A percentile compares a stretch with the other conserved stretches of the same genome.
Evolutionary conservation across 92 coral and sea anemone genomes (phyloP).

Genomic region (Actinernus sp.): DNA sequence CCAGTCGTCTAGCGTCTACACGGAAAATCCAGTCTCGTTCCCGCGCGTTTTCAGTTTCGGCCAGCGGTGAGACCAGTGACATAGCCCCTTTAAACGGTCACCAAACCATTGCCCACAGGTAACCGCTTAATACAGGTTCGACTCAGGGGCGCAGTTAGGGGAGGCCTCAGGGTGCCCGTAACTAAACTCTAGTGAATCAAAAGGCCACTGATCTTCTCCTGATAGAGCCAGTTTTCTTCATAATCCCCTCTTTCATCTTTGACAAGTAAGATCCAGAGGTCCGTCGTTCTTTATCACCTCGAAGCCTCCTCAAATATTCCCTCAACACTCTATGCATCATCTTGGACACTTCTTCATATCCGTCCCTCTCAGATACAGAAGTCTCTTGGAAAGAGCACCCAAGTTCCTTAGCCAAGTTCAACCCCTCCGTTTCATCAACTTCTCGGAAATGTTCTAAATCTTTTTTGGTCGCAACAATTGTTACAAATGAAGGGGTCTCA

Average conservation of each 20-base stretch:
- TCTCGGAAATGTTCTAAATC: conserved; percentile 68
- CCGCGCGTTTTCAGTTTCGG: too few species aligned
- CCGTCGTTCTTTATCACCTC: conserved; percentile 10
- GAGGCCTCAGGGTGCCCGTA: too few species aligned
- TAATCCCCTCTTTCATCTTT: conserved; percentile 87
- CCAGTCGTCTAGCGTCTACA: too few species aligned
- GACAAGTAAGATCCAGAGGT: conserved; percentile 65
- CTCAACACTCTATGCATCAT: conserved; percentile 5
- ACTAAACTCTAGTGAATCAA: too few species aligned
- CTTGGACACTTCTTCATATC: conserved; percentile 35
- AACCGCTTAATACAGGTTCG: too few species aligned
- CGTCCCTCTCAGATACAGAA: conserved; percentile 67
- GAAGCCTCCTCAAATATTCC: not conserved
- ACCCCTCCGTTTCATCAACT: conserved; percentile 57
- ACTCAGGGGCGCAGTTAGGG: too few species aligned
- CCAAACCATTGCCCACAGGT: too few species aligned
- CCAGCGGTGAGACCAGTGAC: too few species aligned
- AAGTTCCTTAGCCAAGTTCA: conserved; percentile 55
- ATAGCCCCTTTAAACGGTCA: too few species aligned
- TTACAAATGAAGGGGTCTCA: conserved; percentile 17
- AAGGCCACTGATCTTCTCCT: conserved; percentile 77
- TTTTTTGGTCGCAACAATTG: conserved; percentile 71
- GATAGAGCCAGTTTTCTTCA: conserved; percentile 75
- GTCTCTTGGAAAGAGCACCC: conserved; percentile 69
- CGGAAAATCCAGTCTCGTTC: too few species aligned